A percentile compares a stretch with the other conserved stretches of the same genome.
Evolutionary conservation across 2,113 vertebrate genomes (phyloP).

Genomic region (Pseudois nayaur): DNA sequence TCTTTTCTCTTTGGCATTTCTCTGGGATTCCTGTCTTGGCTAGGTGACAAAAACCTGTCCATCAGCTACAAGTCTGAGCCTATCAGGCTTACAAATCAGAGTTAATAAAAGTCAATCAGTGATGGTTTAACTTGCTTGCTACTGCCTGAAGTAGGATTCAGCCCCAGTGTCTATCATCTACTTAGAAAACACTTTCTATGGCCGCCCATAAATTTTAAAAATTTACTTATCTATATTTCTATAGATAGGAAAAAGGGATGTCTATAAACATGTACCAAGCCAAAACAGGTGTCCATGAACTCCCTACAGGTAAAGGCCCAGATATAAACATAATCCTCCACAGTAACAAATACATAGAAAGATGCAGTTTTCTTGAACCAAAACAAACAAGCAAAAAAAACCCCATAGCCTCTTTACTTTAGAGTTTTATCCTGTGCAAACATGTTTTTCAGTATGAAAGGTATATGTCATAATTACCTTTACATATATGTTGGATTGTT

Average conservation of each 20-base stretch:
- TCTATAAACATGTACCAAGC: conserved; percentile 42
- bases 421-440: not conserved
- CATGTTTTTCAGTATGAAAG: not conserved
- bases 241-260: conserved; percentile 79
- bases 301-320: conserved; percentile 34
- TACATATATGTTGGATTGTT: not conserved
- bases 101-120: conserved; percentile 87
- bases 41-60: conserved; percentile 82
- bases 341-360: not conserved
- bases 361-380: not conserved
- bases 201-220: conserved; percentile 73
- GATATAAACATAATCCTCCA: not conserved
- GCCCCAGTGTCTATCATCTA: conserved; percentile 75
- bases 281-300: conserved; percentile 35
- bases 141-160: conserved; percentile 81
- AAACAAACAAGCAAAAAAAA: conserved; percentile 36
- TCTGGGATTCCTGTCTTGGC: conserved; percentile 81
- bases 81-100: conserved; percentile 86
- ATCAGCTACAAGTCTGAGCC: conserved; percentile 82
- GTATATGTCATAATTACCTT: not conserved
- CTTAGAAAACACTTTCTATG: conserved; percentile 69
- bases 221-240: conserved; percentile 74
- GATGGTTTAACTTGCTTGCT: conserved; percentile 79
- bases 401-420: not conserved
- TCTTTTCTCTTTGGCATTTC: conserved; percentile 79